These are phyloP conservation scores for Ifrita kowaldi DNA, from an alignment of 2,113 vertebrate genomes.

Conservation along the genomic window DNA sequence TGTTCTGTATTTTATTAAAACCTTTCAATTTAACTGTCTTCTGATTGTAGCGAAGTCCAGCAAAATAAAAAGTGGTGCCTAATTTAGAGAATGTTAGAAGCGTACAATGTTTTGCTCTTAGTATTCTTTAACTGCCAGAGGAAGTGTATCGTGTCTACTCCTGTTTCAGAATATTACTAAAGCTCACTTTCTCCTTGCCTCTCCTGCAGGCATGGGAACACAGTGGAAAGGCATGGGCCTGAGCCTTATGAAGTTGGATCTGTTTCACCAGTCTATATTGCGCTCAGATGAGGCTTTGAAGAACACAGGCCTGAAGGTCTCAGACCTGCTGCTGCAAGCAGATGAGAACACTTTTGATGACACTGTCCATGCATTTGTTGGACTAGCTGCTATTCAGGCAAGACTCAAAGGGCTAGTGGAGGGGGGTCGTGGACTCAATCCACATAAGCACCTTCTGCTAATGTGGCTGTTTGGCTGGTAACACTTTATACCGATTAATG, in stretches of 20 bases:
- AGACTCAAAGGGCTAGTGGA: background rate
- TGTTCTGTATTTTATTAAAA: background rate
- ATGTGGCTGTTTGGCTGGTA: background rate
- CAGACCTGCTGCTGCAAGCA: conserved; percentile 78
- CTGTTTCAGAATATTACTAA: background rate
- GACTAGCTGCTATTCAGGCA: conserved; percentile 93
- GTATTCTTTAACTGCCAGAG: background rate
- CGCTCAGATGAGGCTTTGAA: conserved; percentile 82
- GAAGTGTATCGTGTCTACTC: background rate
- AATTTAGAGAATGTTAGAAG: background rate
- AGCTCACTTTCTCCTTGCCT: background rate
- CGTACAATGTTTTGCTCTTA: background rate
- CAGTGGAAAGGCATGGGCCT: conserved; percentile 93
- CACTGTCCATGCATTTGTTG: conserved; percentile 84
- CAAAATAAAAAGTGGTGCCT: background rate
- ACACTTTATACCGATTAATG: fast-evolving
- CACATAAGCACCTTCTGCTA: background rate
- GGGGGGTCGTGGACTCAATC: background rate
- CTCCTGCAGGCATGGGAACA: conserved; percentile 87
- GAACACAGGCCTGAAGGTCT: conserved; percentile 83
- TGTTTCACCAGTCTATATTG: conserved; percentile 86
- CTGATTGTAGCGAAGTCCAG: background rate
- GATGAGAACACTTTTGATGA: conserved; percentile 88
- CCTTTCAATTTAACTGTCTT: background rate
- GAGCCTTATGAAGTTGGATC: conserved; percentile 84